Percentiles rank a stretch among this genome's conserved stretches.
These are phyloP conservation scores for Pseudonaja textilis DNA, from an alignment of 2,113 vertebrate genomes.

Conservation along the genomic window DNA sequence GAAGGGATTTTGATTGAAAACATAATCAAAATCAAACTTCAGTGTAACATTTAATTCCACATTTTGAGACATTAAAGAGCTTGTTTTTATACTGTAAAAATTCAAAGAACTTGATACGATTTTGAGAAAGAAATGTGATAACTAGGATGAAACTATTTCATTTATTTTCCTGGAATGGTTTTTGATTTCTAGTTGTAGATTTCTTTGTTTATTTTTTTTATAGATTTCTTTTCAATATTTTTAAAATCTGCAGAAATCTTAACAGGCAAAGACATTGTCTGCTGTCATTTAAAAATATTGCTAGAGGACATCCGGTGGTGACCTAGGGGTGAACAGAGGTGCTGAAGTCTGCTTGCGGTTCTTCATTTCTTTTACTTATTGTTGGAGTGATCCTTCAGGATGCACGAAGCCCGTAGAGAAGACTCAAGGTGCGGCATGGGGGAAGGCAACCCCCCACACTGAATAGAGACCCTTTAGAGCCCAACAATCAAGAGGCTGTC, in stretches of 20 bases:
- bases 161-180: not conserved
- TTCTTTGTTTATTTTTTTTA: not conserved
- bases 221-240: not conserved
- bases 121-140: not conserved
- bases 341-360: too few relatives aligned
- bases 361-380: too few relatives aligned
- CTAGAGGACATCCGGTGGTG: too few relatives aligned
- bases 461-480: too few relatives aligned
- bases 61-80: not conserved
- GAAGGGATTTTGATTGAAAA: not conserved
- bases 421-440: too few relatives aligned
- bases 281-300: not conserved
- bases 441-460: too few relatives aligned
- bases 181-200: not conserved
- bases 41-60: not conserved
- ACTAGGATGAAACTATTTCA: not conserved
- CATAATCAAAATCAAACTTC: not conserved
- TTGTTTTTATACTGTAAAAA: not conserved
- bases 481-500: too few relatives aligned
- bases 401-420: too few relatives aligned
- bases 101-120: not conserved
- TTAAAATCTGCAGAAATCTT: not conserved
- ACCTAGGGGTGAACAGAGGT: too few relatives aligned
- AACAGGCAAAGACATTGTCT: not conserved
- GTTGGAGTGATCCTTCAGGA: too few relatives aligned